Conservation (phyloP, 2,113 vertebrate genomes). For the Megaptera novaeangliae region DNA sequence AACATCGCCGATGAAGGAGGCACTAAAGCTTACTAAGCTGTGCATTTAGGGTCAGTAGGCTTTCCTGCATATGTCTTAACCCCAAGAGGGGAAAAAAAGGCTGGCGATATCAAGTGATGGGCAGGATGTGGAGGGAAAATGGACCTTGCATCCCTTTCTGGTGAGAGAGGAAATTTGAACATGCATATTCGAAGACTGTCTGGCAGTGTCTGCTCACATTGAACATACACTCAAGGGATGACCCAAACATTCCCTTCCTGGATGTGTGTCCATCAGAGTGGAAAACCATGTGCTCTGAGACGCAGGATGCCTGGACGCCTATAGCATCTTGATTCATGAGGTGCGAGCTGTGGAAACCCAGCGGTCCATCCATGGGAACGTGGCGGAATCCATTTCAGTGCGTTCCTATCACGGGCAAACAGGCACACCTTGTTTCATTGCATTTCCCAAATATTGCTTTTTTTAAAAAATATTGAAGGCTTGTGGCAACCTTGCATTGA, state of each 20-base stretch:
- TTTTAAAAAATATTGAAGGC: no score
- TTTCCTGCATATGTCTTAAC: not conserved
- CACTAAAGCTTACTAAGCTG: no score
- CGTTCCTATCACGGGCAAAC: not conserved
- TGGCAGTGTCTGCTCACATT: no score
- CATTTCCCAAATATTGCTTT: no score
- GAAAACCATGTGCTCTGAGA: rapidly evolving
- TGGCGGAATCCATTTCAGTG: rapidly evolving
- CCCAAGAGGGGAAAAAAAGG: not conserved
- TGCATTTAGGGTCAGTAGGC: no score
- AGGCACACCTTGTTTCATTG: no score
- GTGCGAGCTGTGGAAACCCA: no score
- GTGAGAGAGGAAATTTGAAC: not conserved
- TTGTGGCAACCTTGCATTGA: no score
- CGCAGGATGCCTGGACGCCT: rapidly evolving
- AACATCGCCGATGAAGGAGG: no score
- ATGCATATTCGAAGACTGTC: rapidly evolving
- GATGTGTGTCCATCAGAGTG: not conserved
- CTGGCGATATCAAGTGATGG: not conserved
- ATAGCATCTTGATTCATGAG: rapidly evolving
- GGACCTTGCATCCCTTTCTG: rapidly evolving
- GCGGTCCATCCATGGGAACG: rapidly evolving
- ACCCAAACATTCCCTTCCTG: not conserved
- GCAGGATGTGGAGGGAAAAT: no score
- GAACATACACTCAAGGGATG: rapidly evolving